Base-by-base conservation (phyloP, 2,888 invertebrate species). In the Gisinianus flammeolus region DNA sequence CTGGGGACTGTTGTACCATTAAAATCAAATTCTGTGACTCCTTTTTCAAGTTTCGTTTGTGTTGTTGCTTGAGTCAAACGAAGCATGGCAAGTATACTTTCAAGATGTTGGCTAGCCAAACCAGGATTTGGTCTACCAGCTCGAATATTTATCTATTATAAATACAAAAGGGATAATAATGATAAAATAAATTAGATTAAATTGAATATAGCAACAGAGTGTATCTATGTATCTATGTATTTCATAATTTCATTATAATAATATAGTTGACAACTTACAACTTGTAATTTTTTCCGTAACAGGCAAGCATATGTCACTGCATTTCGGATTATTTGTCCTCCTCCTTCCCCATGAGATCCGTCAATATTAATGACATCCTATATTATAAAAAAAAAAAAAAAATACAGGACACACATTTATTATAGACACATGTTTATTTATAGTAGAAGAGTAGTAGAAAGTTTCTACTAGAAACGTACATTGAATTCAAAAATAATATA, bases 301-400 rank as follows among this genome's bases (percentile, higher is more conserved):
- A 83, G 56, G 56, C 81, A 81, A 0, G 81, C 56, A n/a, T 78
- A 80, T 0, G 83, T 71, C 3, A 83, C 82, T 0, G 81, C 79
- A 75, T 83, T 83, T 16, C 83, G 76, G 22, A 83, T 82, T n/a
- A 83, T 83, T 80, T 83, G 83, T 28, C 83, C 83, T 30, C 83
- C 83, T 1, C 83, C 83, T 77, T 83, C 83, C 0, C 83, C 83
- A 62, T 74, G 77, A 1, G 82, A 81, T 0, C 83, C 83, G 64
- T 83, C 83, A 3, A 83, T 54, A 8, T 73, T 54, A n/a, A 83
- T 44, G 5, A 68, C 19, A 6, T 79, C 68, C 69, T 58, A 33
- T 28, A 62, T 24, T 62, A 30, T 4, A 26, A 58, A n/a, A 12
- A 56, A 56, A 56, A 19, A 44, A 44, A 6, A 44, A 6, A 44